A percentile compares a stretch with the other conserved stretches of the same genome.
Conservation (phyloP, 2,113 vertebrate species). For the Lagopus leucura region DNA sequence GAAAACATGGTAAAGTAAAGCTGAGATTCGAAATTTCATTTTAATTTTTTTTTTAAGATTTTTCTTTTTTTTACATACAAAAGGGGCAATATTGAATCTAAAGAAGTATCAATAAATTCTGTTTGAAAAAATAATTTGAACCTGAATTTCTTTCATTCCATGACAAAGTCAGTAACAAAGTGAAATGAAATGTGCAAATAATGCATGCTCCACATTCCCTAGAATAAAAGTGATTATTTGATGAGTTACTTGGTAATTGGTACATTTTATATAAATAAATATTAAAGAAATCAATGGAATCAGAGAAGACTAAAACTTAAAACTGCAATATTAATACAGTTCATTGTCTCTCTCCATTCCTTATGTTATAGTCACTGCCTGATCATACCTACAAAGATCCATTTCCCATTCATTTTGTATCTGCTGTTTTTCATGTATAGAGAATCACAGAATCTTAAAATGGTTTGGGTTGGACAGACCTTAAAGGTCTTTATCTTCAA, state of each 20-base stretch:
- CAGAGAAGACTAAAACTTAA: not conserved
- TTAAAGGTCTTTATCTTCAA: not conserved
- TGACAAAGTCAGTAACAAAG: slow-evolving; percentile 60
- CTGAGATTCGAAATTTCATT: not conserved
- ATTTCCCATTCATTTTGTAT: not conserved
- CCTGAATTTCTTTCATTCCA: slow-evolving; percentile 60
- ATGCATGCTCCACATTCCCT: not conserved
- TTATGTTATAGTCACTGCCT: not conserved
- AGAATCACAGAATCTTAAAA: not conserved
- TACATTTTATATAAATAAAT: not conserved
- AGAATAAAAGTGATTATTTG: slow-evolving; percentile 34
- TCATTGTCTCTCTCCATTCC: not conserved
- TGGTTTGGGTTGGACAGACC: not conserved
- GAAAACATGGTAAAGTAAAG: not conserved
- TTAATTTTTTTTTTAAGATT: not conserved
- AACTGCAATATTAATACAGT: not conserved
- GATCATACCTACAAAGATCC: not conserved
- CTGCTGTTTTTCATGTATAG: not conserved
- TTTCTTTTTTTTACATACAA: not conserved
- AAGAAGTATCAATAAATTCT: slow-evolving; percentile 45
- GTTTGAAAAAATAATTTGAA: slow-evolving; percentile 57
- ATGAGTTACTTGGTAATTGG: not conserved
- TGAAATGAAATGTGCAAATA: slow-evolving; percentile 47
- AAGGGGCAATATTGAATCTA: slow-evolving; percentile 30
- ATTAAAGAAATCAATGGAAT: not conserved